These are phyloP conservation scores for Nemotelus pantherinus DNA, from an alignment of 2,888 invertebrate genomes.

Conservation along the genomic window DNA sequence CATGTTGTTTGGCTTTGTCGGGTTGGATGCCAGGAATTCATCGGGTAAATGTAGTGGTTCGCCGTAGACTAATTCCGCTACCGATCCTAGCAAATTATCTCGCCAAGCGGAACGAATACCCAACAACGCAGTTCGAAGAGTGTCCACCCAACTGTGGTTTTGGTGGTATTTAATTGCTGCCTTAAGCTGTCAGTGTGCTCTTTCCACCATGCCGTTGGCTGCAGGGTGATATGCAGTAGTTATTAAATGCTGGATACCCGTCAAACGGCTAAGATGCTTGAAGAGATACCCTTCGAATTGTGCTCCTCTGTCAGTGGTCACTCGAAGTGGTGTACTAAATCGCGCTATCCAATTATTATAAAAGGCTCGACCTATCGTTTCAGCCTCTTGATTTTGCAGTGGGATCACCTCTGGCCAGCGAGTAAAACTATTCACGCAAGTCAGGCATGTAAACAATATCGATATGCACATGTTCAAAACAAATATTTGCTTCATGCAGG, in stretches of 20 bases:
- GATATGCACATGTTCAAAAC: neutral
- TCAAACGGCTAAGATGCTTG: neutral
- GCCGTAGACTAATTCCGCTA: neutral
- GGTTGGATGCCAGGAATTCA: neutral
- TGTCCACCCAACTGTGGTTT: neutral
- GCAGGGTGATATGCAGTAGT: conserved; percentile 4
- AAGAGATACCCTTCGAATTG: conserved; percentile 39
- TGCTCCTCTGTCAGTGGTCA: conserved; percentile 35
- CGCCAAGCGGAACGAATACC: neutral
- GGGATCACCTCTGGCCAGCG: conserved; percentile 34
- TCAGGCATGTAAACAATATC: neutral
- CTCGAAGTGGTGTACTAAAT: conserved; percentile 31
- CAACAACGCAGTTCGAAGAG: neutral
- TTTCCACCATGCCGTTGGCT: conserved; percentile 37
- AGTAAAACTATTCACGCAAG: conserved; percentile 25
- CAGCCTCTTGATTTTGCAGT: conserved; percentile 21
- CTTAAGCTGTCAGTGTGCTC: conserved; percentile 37
- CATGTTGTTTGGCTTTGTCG: neutral
- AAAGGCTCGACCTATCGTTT: conserved; percentile 48
- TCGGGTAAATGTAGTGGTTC: neutral
- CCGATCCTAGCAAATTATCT: neutral
- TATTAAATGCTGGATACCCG: neutral
- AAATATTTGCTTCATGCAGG: too few species aligned
- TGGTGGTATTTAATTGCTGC: neutral
- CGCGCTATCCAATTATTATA: conserved; percentile 8